Conservation (phyloP, 2,888 invertebrate genomes). For the Nemotelus nigrinus region DNA sequence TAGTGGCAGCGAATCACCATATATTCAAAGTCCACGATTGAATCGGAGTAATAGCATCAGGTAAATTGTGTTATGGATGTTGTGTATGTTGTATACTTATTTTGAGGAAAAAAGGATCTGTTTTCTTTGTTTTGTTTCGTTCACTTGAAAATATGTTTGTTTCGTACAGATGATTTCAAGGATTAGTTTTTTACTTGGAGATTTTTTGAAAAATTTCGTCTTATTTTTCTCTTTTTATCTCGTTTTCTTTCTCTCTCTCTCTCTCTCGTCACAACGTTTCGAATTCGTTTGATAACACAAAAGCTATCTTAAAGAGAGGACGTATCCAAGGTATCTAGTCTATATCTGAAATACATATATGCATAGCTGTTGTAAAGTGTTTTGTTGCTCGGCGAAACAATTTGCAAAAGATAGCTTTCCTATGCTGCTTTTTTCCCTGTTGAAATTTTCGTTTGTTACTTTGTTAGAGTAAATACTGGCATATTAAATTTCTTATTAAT, state of each 20-base stretch:
- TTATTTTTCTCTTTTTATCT: constrained; percentile 20
- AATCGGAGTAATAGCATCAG: constrained; percentile 94
- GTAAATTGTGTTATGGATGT: constrained; percentile 66
- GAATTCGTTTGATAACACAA: background rate
- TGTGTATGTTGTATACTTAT: too few species aligned
- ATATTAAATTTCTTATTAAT: too few species aligned
- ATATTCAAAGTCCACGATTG: constrained; percentile 72
- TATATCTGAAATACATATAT: too few species aligned
- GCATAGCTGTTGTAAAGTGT: background rate
- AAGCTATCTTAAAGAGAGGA: constrained; percentile 40
- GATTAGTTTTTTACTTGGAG: background rate
- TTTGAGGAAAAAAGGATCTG: background rate
- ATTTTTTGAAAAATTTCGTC: constrained; percentile 3
- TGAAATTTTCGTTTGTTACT: too few species aligned
- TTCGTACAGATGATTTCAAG: constrained; percentile 5
- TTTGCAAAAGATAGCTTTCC: constrained; percentile 16
- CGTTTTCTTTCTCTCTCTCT: background rate
- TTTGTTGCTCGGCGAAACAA: background rate
- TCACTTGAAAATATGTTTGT: too few species aligned
- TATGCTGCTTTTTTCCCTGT: background rate
- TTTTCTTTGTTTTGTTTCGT: too few species aligned
- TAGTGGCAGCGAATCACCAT: constrained; percentile 58
- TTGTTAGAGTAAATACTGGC: too few species aligned
- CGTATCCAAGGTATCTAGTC: constrained; percentile 36
- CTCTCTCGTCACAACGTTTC: background rate